Evolutionary conservation across 2,888 invertebrate species (phyloP), one percentile per base, ranked within the genome.

Genomic region (Phaedon cochleariae): DNA sequence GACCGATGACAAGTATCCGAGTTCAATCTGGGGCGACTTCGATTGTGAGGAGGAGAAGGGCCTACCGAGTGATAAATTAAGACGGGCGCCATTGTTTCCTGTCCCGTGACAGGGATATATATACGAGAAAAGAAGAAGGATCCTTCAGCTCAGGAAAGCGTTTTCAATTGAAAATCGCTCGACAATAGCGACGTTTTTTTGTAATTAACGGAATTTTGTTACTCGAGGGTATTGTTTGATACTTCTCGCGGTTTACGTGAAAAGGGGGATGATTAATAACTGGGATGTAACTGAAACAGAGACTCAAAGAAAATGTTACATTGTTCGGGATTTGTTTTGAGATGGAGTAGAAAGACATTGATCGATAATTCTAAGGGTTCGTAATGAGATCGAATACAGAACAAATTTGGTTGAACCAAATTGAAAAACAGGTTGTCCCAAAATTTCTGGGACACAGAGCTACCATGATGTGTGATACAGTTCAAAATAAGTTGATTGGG

Each of bases 31-130:
- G 77, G 77, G 76, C 74, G 79, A 78, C 76, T 79, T 81, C 80
- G 81, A 81, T 80, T 80, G 80, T 78, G 76, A 79, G 80, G 76
- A 79, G 80, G 79, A 78, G 81, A 81, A 81, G 81, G 79, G 76
- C 82, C 82, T 79, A 79, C 78, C 76, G 82, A 76, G 82, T 82
- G 82, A 82, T 82, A 82, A 82, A 82, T 82, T 82, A 81, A 79
- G 80, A 81, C 77, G 75, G 76, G 77, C 4, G 75, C 73, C 79
- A 82, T 82, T 82, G 82, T 82, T 82, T 82, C 80, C 80, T 79
- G 74, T 79, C 79, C 74, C 73, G 77, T 82, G 81, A 82, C 81
- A 82, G 80, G 79, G 82, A 82, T 81, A 82, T 81, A 82, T 81
- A 82, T 68, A 65, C 60, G 59, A 57, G 57, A 17, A 17, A 45